Base-by-base conservation (phyloP, 1,140 invertebrate genomes). In the Homalodisca vitripennis region DNA sequence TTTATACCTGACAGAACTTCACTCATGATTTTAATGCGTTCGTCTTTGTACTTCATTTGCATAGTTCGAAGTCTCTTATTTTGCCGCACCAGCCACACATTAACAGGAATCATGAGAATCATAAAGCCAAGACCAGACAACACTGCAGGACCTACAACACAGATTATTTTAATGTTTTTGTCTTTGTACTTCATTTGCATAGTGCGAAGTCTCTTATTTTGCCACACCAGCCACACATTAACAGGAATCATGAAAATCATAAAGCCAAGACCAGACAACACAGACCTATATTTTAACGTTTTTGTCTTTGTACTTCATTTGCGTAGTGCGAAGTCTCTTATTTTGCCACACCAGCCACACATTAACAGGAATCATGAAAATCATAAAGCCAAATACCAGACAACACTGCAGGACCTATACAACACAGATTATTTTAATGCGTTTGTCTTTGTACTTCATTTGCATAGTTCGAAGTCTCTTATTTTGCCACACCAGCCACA, bases 1-100 rank as follows among this genome's bases (percentile, higher is more conserved):
- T 87, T 87, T 12, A 87, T 86, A n/a, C 85, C 85, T 70, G 80
- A 81, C 1, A 87, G 75, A 67, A 87, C 80, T 78, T 87, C 85
- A 73, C 83, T 86, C 75, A 84, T 82, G 22, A 85, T 63, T 72
- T 85, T 86, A 6, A 85, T 82, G 67, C 85, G 74, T 34, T 79
- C 70, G 68, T 82, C 81, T 73, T 83, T 83, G 63, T 78, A 74
- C 71, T 81, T 82, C 81, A 83, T 83, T 73, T 82, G 81, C 29
- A 72, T 74, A 2, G 79, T 74, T 70, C 81, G 80, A 32, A 84
- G 75, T 0, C 78, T 75, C n/a, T 71, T 70, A 20, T 72, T 67
- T 71, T 80, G 80, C 69, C 78, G 80, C 2, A 83, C 83, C 65
- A 88, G 80, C 29, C 81, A 66, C 24, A 79, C 82, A 77, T 87